A percentile compares a stretch with the other conserved stretches of the same genome.
Evolutionary conservation across 2,888 invertebrate species (phyloP).

Genomic region (Marasmarcha lunaedactyla): DNA sequence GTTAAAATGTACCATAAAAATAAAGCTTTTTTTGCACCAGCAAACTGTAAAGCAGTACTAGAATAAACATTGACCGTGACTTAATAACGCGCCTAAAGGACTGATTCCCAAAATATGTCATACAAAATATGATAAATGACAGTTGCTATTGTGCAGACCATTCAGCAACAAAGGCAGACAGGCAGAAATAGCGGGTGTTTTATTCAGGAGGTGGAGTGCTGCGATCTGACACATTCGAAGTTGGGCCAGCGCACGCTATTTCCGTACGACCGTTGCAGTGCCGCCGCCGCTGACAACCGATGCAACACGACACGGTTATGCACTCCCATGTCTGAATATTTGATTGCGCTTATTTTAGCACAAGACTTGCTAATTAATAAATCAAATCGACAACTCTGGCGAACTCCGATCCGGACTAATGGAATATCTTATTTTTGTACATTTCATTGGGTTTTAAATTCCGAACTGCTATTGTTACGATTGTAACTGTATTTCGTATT

Average conservation of each 20-base stretch:
- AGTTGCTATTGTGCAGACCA: conserved; percentile 23
- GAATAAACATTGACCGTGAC: no score
- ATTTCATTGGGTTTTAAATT: conserved; percentile 29
- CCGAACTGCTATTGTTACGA: conserved; percentile 39
- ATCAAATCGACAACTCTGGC: conserved; percentile 41
- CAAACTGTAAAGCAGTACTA: no score
- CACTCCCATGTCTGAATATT: conserved; percentile 62
- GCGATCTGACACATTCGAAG: conserved; percentile 62
- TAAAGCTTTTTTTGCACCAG: no score
- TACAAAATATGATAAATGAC: conserved; percentile 10
- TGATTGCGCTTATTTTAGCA: conserved; percentile 52
- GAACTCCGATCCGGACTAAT: conserved; percentile 30
- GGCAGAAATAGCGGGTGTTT: conserved; percentile 45
- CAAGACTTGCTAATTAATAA: conserved; percentile 44
- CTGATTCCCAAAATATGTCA: no score
- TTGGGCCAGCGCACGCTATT: conserved; percentile 60
- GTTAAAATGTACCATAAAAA: no score
- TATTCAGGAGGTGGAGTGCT: conserved; percentile 53
- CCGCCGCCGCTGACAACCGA: no score
- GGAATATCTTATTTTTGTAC: conserved; percentile 13
- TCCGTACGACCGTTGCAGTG: conserved; percentile 61
- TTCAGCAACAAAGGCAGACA: conserved; percentile 24
- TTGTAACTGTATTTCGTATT: conserved; percentile 40
- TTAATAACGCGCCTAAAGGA: no score
- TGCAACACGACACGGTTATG: conserved; percentile 51